Percentiles rank a stretch among this genome's conserved stretches.
phyloP scores from a whole-genome alignment of 2,888 invertebrate species.

The Drosophila cracens region DNA sequence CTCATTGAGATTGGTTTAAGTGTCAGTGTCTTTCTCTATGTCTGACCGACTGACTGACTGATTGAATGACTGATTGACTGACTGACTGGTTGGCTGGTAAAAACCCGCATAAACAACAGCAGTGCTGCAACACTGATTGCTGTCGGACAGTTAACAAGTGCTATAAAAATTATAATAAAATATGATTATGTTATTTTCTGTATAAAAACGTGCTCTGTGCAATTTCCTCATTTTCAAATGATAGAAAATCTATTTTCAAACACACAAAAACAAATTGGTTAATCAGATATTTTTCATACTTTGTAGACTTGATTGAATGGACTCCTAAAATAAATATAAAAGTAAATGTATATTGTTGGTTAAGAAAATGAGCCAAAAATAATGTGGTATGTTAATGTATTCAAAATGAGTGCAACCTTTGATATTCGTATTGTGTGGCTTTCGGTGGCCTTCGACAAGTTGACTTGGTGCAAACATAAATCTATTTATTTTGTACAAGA shows the following conservation, averaged over 20 bases:
- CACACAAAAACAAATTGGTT: neutral
- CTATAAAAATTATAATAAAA: slow-evolving; percentile 36
- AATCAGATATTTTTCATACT: slow-evolving; percentile 18
- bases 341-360: neutral
- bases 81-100: neutral
- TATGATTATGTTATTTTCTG: slow-evolving; percentile 39
- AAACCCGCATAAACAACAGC: neutral
- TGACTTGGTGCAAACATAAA: slow-evolving; percentile 22
- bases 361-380: neutral
- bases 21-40: slow-evolving; percentile 22
- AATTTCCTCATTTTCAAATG: slow-evolving; percentile 25
- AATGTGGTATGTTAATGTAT: neutral
- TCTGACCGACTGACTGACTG: slow-evolving; percentile 7
- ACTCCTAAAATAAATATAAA: neutral
- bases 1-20: slow-evolving; percentile 54
- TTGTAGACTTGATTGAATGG: slow-evolving; percentile 4
- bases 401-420: slow-evolving; percentile 16
- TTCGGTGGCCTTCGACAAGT: slow-evolving; percentile 1
- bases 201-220: slow-evolving; percentile 47
- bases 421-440: slow-evolving; percentile 25
- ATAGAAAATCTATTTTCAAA: slow-evolving; percentile 38
- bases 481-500: slow-evolving; percentile 43
- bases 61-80: slow-evolving; percentile 5
- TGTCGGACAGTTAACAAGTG: slow-evolving; percentile 1
- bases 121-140: neutral